Evolutionary conservation across 2,797 vertebrate species (phyloP).

Genomic region (Tokudaia muenninki): DNA sequence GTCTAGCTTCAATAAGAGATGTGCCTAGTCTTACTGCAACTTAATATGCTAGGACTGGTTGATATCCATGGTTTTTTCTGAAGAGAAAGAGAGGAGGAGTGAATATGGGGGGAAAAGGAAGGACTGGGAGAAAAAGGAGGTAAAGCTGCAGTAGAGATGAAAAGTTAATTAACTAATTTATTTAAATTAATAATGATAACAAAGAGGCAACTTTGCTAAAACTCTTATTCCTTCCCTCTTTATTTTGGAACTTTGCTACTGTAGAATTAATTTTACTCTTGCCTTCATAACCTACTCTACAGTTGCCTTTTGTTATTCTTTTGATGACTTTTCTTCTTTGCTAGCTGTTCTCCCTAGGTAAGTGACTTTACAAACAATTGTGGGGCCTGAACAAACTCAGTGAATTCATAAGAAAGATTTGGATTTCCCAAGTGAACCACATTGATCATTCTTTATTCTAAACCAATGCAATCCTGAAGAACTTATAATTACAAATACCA

Average conservation of each 20-base stretch:
- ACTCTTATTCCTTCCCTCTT: background rate
- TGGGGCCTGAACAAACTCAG: background rate
- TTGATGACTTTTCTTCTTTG: background rate
- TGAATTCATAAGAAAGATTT: background rate
- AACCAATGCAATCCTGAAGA: background rate
- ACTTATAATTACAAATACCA: background rate
- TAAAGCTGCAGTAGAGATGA: too few species aligned
- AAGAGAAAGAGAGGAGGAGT: too few species aligned
- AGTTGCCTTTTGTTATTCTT: background rate
- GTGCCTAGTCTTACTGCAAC: too few species aligned
- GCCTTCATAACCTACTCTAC: background rate
- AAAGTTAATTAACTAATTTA: background rate
- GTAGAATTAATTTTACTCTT: background rate
- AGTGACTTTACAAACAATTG: background rate
- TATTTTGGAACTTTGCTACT: slow-evolving; percentile 25
- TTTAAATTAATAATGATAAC: background rate
- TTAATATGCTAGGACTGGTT: too few species aligned
- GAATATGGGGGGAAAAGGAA: too few species aligned
- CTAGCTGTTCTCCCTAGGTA: background rate
- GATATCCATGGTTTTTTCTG: too few species aligned
- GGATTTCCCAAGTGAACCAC: background rate
- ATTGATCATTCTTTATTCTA: background rate
- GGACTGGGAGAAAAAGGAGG: too few species aligned
- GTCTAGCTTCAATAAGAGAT: too few species aligned
- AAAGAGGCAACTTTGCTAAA: background rate